These are phyloP conservation scores for Cercopithecus mona DNA, from an alignment of 2,113 vertebrate species.

Conservation along the genomic window DNA sequence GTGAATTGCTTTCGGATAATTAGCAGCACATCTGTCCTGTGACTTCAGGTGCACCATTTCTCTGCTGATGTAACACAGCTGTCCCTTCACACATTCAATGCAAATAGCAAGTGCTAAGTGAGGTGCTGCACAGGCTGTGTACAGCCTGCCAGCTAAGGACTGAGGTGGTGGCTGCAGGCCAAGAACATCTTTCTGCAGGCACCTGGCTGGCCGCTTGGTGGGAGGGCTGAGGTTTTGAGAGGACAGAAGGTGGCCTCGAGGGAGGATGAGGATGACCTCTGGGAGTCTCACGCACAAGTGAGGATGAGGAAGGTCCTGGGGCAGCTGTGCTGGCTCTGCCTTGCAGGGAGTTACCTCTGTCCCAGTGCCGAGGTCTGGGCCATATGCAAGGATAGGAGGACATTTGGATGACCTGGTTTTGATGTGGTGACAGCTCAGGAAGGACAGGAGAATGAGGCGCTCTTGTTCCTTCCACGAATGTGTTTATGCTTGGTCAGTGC, in stretches of 20 bases:
- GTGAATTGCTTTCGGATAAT: not conserved
- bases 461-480: not conserved
- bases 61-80: rapidly evolving
- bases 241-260: not conserved
- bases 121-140: too few species aligned
- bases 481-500: not conserved
- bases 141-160: not conserved
- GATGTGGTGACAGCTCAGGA: not conserved
- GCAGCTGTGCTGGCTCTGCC: not conserved
- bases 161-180: not conserved
- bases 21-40: not conserved
- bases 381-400: too few species aligned
- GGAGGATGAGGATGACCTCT: not conserved
- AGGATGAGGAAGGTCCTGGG: not conserved
- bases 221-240: not conserved
- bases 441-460: not conserved
- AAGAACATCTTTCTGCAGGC: not conserved
- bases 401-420: not conserved
- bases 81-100: not conserved
- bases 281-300: not conserved
- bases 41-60: not conserved
- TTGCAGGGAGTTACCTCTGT: not conserved
- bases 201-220: not conserved
- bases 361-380: not conserved
- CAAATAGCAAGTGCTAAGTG: rapidly evolving